Conservation (phyloP, 2,888 invertebrate genomes). For the Sarcophaga variegata region DNA sequence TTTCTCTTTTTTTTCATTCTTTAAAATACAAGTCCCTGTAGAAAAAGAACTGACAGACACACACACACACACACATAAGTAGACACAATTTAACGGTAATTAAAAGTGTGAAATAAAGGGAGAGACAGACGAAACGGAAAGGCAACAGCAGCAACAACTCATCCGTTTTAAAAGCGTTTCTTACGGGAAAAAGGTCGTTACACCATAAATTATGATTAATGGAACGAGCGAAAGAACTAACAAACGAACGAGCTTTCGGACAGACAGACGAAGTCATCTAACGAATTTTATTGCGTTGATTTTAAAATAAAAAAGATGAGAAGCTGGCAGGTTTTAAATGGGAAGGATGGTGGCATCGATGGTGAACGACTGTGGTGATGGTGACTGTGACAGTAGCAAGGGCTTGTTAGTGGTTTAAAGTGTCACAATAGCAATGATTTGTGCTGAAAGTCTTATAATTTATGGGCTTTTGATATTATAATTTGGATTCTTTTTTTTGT, state of each 20-base stretch:
- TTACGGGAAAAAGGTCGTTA: neutral
- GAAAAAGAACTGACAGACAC: neutral
- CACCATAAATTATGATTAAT: conserved; percentile 55
- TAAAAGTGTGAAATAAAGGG: conserved; percentile 58
- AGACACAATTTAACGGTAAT: conserved; percentile 67
- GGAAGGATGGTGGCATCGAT: too few species aligned
- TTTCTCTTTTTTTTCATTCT: neutral
- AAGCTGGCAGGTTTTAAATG: too few species aligned
- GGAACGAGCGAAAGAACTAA: neutral
- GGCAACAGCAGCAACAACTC: neutral
- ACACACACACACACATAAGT: conserved; percentile 31
- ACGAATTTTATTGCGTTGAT: too few species aligned
- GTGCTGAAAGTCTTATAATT: neutral
- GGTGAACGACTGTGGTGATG: too few species aligned
- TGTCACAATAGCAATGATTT: conserved; percentile 5
- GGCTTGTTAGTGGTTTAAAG: conserved; percentile 13
- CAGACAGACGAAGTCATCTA: too few species aligned
- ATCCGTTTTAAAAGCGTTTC: neutral
- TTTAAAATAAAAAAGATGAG: too few species aligned
- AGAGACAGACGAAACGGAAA: neutral
- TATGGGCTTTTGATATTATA: too few species aligned
- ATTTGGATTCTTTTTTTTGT: too few species aligned
- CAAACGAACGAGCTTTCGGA: too few species aligned
- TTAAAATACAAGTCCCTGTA: neutral
- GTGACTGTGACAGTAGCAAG: neutral